A percentile compares a stretch with the other conserved stretches of the same genome.
Evolutionary conservation across 2,888 invertebrate genomes (phyloP).

Genomic region (Troides oblongomaculatus): DNA sequence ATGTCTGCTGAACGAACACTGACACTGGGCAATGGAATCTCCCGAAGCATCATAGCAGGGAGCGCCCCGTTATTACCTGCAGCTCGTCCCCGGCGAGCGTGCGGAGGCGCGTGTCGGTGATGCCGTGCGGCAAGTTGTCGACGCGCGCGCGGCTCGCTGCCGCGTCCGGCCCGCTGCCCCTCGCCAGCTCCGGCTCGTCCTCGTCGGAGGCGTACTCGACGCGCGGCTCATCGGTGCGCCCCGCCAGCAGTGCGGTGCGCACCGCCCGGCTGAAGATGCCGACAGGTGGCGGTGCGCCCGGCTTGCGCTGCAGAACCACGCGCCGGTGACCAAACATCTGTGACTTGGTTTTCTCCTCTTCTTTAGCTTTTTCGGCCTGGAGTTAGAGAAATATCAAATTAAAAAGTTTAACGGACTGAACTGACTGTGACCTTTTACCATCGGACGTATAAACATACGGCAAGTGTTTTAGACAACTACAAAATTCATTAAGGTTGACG

Average conservation of each 20-base stretch:
- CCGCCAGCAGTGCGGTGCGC: constrained; percentile 52
- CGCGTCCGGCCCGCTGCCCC: constrained; percentile 30
- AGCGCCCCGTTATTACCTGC: constrained; percentile 61
- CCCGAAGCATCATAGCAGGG: constrained; percentile 27
- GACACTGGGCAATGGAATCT: background rate
- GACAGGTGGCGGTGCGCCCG: constrained; percentile 54
- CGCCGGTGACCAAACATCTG: constrained; percentile 56
- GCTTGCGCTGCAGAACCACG: constrained; percentile 63
- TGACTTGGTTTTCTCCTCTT: constrained; percentile 42
- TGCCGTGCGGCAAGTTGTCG: constrained; percentile 65
- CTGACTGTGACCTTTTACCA: no score
- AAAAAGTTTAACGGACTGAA: no score
- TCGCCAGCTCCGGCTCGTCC: constrained; percentile 45
- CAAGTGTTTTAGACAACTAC: no score
- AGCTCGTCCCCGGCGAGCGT: constrained; percentile 66
- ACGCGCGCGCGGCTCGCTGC: constrained; percentile 51
- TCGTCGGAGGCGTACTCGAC: constrained; percentile 55
- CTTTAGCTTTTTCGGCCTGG: constrained; percentile 41
- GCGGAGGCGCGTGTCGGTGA: constrained; percentile 66
- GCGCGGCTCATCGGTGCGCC: constrained; percentile 48
- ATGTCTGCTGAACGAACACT: no score
- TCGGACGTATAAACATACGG: no score
- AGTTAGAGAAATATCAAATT: background rate
- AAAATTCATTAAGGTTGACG: no score
- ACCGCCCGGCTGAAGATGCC: constrained; percentile 70